These are phyloP conservation scores for Cecropterus lyciades DNA, from an alignment of 1,140 invertebrate genomes.

Conservation along the genomic window DNA sequence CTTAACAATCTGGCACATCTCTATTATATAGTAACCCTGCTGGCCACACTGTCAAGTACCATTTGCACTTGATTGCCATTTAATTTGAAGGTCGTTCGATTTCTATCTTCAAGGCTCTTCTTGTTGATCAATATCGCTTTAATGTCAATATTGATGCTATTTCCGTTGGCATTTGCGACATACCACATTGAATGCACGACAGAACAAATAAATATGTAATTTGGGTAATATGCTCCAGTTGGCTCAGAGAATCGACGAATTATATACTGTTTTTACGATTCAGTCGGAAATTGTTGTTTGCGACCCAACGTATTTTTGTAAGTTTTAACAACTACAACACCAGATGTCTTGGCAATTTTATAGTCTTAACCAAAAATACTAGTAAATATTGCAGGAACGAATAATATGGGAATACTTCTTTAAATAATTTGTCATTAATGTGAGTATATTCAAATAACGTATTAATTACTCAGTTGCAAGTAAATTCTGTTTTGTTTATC, in stretches of 20 bases:
- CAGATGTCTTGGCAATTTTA: too few relatives aligned
- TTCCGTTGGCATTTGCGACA: conserved; percentile 14
- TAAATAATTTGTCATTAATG: too few relatives aligned
- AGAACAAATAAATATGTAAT: not conserved
- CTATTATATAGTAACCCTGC: not conserved
- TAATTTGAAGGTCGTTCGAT: conserved; percentile 35
- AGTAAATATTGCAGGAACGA: too few relatives aligned
- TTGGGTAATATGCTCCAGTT: not conserved
- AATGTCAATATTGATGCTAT: conserved; percentile 10
- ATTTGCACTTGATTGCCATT: conserved; percentile 11
- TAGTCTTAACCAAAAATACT: too few relatives aligned
- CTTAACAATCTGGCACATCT: too few relatives aligned
- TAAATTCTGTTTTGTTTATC: too few relatives aligned
- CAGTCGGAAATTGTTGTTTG: too few relatives aligned
- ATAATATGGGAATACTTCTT: too few relatives aligned
- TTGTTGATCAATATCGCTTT: conserved; percentile 9
- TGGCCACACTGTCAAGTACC: conserved; percentile 7
- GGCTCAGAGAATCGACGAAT: not conserved
- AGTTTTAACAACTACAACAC: too few relatives aligned
- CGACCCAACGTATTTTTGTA: too few relatives aligned
- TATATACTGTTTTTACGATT: not conserved
- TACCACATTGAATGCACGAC: not conserved
- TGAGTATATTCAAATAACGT: too few relatives aligned
- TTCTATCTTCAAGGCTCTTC: conserved; percentile 33
- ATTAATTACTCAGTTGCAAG: too few relatives aligned